Evolutionary conservation across 2,888 invertebrate genomes (phyloP), one percentile per base, ranked within the genome.

Genomic region (Mimas tiliae): DNA sequence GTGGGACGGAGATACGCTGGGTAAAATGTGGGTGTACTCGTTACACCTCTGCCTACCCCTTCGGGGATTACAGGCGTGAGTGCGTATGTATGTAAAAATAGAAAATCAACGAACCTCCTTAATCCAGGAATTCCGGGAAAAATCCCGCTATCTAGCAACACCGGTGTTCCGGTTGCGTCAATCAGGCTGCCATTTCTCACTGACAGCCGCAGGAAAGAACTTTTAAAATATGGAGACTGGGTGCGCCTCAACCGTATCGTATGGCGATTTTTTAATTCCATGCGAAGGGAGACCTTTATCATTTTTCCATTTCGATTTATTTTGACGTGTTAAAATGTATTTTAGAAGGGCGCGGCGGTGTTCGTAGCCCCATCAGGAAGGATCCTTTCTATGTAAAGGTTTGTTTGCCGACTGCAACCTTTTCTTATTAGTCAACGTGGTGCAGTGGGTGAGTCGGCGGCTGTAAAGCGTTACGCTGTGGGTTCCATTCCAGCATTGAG

Each of bases 111-210:
- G 42, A 7, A 45, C 45, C 8, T 11, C 12, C 1, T 12, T 45
- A 12, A 12, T 52, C 52, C 52, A 27, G 12, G 52, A 55, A 19
- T 58, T 19, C 19, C 19, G 42, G 48, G n/a, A 48, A 16, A 48
- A 27, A 27, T 27, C 27, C 27, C 27, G 27, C 27, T 3, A 48
- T 16, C 42, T 58, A 38, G 58, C 42, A 58, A 58, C 58, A 58
- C 58, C 69, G 69, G 74, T 72, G 78, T 84, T 80, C 83, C 83
- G 79, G 76, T 71, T 70, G 79, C 85, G 91, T 91, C 91, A 89
- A 90, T 91, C 90, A 88, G 73, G 81, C 83, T 84, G 78, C 88
- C 83, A 87, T 90, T 87, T 80, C 82, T 86, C 88, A 86, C 79
- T 87, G 91, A 91, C 91, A 89, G 70, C 72, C 72, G 65, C 79